These are phyloP conservation scores for Neotoma lepida DNA, from an alignment of 2,113 vertebrate species.

Conservation along the genomic window DNA sequence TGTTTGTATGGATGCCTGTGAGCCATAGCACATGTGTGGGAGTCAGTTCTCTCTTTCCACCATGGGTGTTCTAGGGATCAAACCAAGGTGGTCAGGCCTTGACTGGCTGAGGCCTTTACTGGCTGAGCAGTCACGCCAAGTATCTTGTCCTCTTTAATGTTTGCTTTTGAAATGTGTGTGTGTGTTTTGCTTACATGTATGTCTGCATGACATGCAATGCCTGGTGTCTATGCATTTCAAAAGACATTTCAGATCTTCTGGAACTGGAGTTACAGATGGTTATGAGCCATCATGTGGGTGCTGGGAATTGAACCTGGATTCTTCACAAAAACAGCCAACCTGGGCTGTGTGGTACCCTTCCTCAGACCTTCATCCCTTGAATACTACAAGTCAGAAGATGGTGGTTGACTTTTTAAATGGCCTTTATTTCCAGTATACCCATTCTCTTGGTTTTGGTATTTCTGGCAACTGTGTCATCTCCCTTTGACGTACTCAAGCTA, in stretches of 20 bases:
- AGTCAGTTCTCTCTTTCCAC: background rate
- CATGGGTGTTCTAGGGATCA: background rate
- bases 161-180: background rate
- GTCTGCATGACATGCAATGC: background rate
- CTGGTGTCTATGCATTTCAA: background rate
- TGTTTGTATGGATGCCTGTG: background rate
- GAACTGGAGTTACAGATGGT: background rate
- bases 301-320: background rate
- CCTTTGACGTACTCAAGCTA: conserved; percentile 36
- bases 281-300: background rate
- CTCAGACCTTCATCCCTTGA: background rate
- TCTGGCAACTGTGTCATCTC: background rate
- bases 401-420: background rate
- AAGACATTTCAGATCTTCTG: background rate
- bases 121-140: background rate
- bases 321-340: background rate
- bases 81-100: background rate
- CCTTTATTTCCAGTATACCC: background rate
- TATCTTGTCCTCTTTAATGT: background rate
- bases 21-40: no score
- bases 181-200: background rate
- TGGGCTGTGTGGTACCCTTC: background rate
- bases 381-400: background rate
- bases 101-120: background rate
- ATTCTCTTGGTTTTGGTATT: conserved; percentile 47